Evolutionary conservation across 2,888 invertebrate species (phyloP).

Genomic region (Heliconius ismenius): DNA sequence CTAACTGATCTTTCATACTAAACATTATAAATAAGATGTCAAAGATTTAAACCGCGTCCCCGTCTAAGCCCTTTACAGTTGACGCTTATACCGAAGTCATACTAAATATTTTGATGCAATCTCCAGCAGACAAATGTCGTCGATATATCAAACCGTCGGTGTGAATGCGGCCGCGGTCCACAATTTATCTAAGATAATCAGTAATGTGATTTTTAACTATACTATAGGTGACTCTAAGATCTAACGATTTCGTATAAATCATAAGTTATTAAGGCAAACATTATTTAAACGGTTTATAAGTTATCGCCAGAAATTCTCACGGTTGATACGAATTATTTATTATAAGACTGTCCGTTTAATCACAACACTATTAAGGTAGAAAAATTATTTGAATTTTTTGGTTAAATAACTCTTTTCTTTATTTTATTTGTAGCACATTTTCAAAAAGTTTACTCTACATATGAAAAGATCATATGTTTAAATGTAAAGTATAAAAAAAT

Average conservation of each 20-base stretch:
- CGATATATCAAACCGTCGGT: conserved; percentile 70
- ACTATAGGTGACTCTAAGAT: conserved; percentile 54
- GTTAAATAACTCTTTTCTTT: not conserved
- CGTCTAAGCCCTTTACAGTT: conserved; percentile 67
- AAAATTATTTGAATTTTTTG: not conserved
- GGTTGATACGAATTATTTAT: conserved; percentile 33
- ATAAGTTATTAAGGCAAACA: conserved; percentile 34
- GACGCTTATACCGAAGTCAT: conserved; percentile 74
- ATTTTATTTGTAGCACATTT: not conserved
- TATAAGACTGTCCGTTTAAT: conserved; percentile 26
- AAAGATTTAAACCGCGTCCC: conserved; percentile 25
- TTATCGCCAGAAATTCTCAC: conserved; percentile 35
- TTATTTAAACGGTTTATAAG: conserved; percentile 36
- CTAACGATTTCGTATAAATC: conserved; percentile 57
- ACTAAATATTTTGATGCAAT: conserved; percentile 81
- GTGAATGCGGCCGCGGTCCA: conserved; percentile 56
- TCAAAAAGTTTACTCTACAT: not conserved
- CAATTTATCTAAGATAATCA: conserved; percentile 76
- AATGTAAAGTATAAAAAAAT: too few relatives aligned
- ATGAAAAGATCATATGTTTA: not conserved
- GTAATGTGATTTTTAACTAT: conserved; percentile 65
- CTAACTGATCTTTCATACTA: conserved; percentile 24
- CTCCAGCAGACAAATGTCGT: conserved; percentile 73
- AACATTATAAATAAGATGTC: conserved; percentile 40
- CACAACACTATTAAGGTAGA: conserved; percentile 18